A percentile compares a stretch with the other conserved stretches of the same genome.
phyloP scores from a whole-genome alignment of 2,113 vertebrate genomes.

The Carettochelys insculpta region DNA sequence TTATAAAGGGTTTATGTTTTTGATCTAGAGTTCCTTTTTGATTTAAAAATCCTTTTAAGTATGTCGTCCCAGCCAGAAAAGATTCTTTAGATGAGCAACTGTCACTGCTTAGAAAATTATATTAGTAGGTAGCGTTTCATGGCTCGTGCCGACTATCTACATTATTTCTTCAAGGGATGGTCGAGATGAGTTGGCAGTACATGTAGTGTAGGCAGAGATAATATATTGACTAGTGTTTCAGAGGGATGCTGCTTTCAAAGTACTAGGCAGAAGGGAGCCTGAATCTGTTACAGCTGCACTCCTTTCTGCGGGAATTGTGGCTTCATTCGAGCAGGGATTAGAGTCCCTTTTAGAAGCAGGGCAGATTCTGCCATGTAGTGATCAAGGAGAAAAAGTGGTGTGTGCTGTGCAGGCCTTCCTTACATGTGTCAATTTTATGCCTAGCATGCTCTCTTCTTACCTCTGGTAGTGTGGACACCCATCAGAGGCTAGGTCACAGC shows the following conservation, averaged over 20 bases:
- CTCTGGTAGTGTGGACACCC: not conserved
- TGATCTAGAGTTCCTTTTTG: conserved; percentile 51
- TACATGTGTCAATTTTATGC: fast-evolving
- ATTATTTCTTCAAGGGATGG: not conserved
- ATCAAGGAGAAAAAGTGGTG: not conserved
- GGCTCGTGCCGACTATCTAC: not conserved
- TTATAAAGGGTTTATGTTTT: conserved; percentile 44
- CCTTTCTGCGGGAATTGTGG: fast-evolving
- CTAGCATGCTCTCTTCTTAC: fast-evolving
- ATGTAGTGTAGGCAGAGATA: not conserved
- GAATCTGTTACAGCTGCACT: not conserved
- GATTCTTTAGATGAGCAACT: conserved; percentile 41
- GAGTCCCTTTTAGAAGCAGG: fast-evolving
- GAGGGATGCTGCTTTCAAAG: not conserved
- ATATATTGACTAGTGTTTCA: not conserved
- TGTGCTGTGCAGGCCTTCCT: fast-evolving
- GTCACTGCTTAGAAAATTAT: not conserved
- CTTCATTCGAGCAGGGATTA: not conserved
- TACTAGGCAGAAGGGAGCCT: fast-evolving
- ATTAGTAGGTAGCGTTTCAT: not conserved
- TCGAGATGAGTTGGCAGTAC: not conserved
- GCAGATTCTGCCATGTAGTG: not conserved
- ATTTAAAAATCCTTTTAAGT: conserved; percentile 61
- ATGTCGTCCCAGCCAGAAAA: conserved; percentile 4
- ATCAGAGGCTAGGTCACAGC: not conserved